Evolutionary conservation across 2,113 vertebrate genomes (phyloP).

Genomic region (Ammodytes dubius): DNA sequence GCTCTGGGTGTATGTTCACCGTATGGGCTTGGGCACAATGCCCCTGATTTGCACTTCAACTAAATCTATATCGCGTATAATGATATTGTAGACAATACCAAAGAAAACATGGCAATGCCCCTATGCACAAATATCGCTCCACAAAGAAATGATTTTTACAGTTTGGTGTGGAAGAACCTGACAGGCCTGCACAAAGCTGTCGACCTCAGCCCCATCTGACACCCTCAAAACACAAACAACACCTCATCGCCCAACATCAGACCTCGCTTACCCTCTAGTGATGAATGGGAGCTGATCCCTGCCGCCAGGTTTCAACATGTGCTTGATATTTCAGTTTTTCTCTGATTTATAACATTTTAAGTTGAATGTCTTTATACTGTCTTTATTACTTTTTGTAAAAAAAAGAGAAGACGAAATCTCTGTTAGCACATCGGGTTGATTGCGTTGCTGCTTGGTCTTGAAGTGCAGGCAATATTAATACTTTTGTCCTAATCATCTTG

Average conservation of each 20-base stretch:
- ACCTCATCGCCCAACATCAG: neutral
- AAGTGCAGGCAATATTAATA: neutral
- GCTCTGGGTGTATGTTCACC: no score
- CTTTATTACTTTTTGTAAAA: no score
- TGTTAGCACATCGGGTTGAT: neutral
- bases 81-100: neutral
- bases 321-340: neutral
- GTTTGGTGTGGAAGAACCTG: neutral
- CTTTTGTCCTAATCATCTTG: neutral
- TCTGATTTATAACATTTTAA: neutral
- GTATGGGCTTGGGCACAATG: neutral
- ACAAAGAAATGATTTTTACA: neutral
- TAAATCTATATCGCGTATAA: neutral
- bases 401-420: no score
- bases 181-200: neutral
- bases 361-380: neutral
- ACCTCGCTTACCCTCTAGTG: neutral
- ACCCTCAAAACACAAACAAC: no score
- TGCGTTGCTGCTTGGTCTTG: neutral
- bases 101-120: neutral
- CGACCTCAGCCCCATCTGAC: neutral
- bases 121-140: neutral
- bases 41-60: neutral
- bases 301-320: neutral
- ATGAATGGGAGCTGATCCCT: constrained; percentile 10